Evolutionary conservation across 2,797 vertebrate species (phyloP), one percentile per base, ranked within the genome.

Genomic region (Rhynchonycteris naso): DNA sequence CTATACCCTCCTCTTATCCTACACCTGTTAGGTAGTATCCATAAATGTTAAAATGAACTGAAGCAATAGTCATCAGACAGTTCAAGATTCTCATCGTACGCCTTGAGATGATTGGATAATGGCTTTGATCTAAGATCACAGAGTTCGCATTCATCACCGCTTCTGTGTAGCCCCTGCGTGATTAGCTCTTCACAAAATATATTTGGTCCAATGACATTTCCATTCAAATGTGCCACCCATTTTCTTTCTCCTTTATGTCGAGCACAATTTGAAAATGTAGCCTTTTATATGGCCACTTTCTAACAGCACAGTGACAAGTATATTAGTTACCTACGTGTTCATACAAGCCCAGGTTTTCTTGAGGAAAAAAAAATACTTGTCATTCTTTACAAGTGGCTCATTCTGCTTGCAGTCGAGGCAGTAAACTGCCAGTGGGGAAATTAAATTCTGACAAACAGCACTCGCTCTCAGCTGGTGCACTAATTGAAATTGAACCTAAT

Each of bases 391-490:
- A 35, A 97, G 89, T 54, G 90, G 76, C 88, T 96, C 54, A 26
- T 91, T 93, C 80, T 47, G 54, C 82, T 94, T 58, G 76, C 89
- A 68, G 58, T 5, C 18, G 54, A 94, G 81, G 87, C 76, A 65
- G 69, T 90, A 75, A 96, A 93, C 76, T 68, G 76, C 83, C 28
- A 58, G 92, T 5, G 61, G 94, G 91, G n/a, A 95, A 95, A 97
- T 97, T 84, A 85, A 69, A 93, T 95, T 91, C 91, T 96, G 94
- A 95, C 81, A 56, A 95, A 80, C 65, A 68, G 7, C 71, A 63
- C 88, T 84, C 24, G 69, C 43, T 78, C 79, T 90, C 59, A 52
- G 68, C 80, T 78, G 86, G 50, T 2, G 59, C 52, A 35, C 94
- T 95, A 90, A 96, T n/a, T 94, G 96, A 96, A 93, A 93, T 18